These are phyloP conservation scores for Butorides virescens DNA, from an alignment of 2,113 vertebrate species.

Conservation along the genomic window DNA sequence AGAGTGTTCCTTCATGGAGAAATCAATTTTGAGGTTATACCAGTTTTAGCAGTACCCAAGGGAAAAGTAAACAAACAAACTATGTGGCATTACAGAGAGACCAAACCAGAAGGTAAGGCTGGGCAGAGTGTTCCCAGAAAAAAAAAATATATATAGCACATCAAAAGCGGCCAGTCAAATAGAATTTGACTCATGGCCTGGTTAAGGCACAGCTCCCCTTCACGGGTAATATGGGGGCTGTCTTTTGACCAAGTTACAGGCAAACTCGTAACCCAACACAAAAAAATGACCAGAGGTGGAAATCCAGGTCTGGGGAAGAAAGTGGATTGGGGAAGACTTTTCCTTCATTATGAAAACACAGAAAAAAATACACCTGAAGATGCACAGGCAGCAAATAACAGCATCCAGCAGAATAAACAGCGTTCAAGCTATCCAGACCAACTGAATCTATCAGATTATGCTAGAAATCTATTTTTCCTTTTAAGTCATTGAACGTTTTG, in stretches of 20 bases:
- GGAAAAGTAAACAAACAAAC: not conserved
- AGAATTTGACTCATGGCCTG: not conserved
- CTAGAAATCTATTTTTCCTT: not conserved
- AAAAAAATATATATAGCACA: not conserved
- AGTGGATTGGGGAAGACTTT: not conserved
- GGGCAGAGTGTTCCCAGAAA: not conserved
- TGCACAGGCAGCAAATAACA: not conserved
- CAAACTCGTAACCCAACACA: not conserved
- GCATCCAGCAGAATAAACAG: not conserved
- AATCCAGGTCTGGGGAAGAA: not conserved
- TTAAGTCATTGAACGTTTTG: not conserved
- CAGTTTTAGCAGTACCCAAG: not conserved
- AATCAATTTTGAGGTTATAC: conserved; percentile 31
- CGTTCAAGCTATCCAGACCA: not conserved
- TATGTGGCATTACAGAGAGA: not conserved
- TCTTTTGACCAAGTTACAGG: not conserved
- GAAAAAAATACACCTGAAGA: not conserved
- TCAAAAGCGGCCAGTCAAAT: conserved; percentile 14
- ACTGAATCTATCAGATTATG: not conserved
- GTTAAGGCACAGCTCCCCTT: not conserved
- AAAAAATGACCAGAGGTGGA: not conserved
- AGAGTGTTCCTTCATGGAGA: not conserved
- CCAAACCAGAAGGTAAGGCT: conserved; percentile 1
- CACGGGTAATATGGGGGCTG: not conserved
- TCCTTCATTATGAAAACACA: not conserved